Evolutionary conservation across 2,888 invertebrate genomes (phyloP).

Genomic region (Cyaniris semiargus): DNA sequence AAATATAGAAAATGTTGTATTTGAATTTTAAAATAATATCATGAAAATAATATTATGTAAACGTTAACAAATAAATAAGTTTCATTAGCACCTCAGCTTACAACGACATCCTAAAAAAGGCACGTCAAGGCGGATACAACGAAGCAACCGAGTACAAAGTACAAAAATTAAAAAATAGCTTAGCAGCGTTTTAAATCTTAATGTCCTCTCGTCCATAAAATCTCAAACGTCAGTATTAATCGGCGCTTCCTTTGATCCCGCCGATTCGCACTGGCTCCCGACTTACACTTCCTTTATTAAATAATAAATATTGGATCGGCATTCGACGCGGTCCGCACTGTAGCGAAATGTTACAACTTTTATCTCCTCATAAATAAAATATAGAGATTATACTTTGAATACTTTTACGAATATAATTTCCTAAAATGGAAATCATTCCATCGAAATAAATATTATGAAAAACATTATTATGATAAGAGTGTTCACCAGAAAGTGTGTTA

Average conservation of each 20-base stretch:
- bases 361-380: constrained; percentile 12
- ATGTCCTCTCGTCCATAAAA: constrained; percentile 27
- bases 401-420: not conserved
- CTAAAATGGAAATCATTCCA: not conserved
- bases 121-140: not conserved
- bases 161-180: constrained; percentile 26
- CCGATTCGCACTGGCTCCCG: constrained; percentile 25
- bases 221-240: constrained; percentile 25
- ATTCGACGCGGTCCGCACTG: constrained; percentile 1
- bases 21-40: no score
- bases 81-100: not conserved
- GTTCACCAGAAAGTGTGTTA: not conserved
- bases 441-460: not conserved
- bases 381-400: not conserved
- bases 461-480: not conserved
- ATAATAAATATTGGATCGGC: constrained; percentile 29
- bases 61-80: not conserved
- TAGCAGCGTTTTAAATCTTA: not conserved
- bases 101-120: not conserved
- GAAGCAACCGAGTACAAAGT: not conserved
- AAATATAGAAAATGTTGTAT: no score
- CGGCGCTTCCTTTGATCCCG: constrained; percentile 29
- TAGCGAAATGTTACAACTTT: constrained; percentile 18
- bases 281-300: constrained; percentile 29
- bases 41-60: no score